A percentile compares a stretch with the other conserved stretches of the same genome.
phyloP scores from a whole-genome alignment of 2,113 vertebrate genomes.

The Scortum barcoo region DNA sequence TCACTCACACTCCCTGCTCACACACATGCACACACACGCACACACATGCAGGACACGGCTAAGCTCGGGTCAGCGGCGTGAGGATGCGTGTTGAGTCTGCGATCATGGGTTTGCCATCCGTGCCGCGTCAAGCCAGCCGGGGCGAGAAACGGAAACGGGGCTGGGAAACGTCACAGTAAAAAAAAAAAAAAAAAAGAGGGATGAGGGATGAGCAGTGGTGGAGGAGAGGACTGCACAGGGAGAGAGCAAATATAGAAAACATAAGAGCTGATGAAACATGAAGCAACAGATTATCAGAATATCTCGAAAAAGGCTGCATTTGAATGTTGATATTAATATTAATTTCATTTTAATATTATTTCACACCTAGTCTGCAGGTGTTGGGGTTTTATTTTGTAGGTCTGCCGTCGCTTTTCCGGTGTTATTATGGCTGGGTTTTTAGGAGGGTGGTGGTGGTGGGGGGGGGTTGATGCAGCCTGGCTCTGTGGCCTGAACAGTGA shows the following conservation, averaged over 20 bases:
- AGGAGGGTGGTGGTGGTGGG: no score
- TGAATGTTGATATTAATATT: no score
- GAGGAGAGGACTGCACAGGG: background rate
- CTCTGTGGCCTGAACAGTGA: constrained; percentile 69
- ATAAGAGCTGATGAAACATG: background rate
- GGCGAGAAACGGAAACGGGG: constrained; percentile 35
- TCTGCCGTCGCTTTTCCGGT: constrained; percentile 30
- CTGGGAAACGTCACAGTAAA: constrained; percentile 44
- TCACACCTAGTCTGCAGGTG: fast-evolving
- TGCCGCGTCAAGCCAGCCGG: constrained; percentile 51
- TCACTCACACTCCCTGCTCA: constrained; percentile 82
- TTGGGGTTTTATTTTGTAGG: constrained; percentile 53
- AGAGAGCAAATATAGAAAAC: fast-evolving
- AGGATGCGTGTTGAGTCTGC: constrained; percentile 81
- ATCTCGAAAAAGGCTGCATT: fast-evolving
- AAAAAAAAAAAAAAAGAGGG: no score
- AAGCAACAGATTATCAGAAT: fast-evolving
- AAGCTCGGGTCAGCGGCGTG: constrained; percentile 79
- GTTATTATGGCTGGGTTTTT: background rate
- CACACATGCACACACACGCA: constrained; percentile 72
- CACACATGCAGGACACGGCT: constrained; percentile 79
- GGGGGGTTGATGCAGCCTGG: constrained; percentile 41
- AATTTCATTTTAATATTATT: no score
- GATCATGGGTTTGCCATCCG: constrained; percentile 80
- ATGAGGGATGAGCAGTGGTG: background rate